Conservation (phyloP, 2,113 vertebrate genomes). For the Orcinus orca region DNA sequence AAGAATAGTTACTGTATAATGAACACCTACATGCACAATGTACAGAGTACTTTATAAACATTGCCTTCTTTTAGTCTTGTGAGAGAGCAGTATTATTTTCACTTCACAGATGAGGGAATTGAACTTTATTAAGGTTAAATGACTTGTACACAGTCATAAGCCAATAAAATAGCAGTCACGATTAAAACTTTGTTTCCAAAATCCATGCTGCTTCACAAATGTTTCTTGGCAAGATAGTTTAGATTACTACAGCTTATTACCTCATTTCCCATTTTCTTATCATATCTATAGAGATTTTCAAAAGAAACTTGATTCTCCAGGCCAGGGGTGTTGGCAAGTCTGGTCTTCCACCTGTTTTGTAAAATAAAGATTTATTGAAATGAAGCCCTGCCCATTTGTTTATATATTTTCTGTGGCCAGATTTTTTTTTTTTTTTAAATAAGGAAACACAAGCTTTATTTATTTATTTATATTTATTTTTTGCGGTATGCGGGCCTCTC, state of each 20-base stretch:
- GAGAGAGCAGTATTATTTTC: neutral
- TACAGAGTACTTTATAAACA: neutral
- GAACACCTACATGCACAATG: neutral
- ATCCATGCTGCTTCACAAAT: neutral
- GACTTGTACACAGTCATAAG: neutral
- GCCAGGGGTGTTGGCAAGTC: neutral
- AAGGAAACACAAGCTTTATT: too few relatives aligned
- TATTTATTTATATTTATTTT: too few relatives aligned
- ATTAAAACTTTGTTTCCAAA: neutral
- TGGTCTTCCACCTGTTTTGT: neutral
- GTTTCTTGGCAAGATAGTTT: neutral
- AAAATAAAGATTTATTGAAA: neutral
- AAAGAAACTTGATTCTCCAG: constrained; percentile 27
- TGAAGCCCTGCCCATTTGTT: neutral
- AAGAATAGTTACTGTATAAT: constrained; percentile 8
- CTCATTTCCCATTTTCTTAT: neutral
- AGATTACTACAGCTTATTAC: neutral
- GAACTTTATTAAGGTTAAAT: neutral
- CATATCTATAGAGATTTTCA: neutral
- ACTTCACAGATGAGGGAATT: neutral
- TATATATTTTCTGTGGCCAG: neutral
- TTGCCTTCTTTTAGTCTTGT: neutral
- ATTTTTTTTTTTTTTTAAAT: neutral
- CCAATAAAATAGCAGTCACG: neutral
- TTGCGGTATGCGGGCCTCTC: too few relatives aligned